Conservation (phyloP, 2,888 invertebrate genomes). For the Ctenicera cuprea region DNA sequence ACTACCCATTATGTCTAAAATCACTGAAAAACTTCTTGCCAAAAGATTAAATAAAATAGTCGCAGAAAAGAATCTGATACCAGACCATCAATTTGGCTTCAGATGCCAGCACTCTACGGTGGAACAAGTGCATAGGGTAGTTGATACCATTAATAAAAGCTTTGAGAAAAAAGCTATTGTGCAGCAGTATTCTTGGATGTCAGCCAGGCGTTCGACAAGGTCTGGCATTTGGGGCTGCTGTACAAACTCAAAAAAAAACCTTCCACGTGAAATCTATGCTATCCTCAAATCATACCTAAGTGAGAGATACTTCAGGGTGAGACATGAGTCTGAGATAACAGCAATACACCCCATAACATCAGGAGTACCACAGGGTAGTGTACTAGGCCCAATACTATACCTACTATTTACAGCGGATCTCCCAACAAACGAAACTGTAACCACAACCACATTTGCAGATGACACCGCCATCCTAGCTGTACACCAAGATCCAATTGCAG, state of each 20-base stretch:
- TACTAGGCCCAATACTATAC: conserved; percentile 39
- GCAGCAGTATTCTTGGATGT: no score
- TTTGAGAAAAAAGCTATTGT: conserved; percentile 12
- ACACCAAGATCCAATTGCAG: conserved; percentile 38
- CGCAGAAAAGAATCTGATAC: no score
- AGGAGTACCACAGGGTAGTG: conserved; percentile 45
- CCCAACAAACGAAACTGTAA: conserved; percentile 26
- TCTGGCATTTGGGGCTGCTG: conserved; percentile 2
- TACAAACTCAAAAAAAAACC: conserved; percentile 10
- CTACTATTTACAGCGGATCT: conserved; percentile 36
- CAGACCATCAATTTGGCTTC: no score
- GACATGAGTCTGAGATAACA: conserved; percentile 39
- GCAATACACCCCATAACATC: conserved; percentile 39
- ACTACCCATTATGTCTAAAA: no score
- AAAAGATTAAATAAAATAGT: no score
- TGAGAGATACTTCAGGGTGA: conserved; percentile 41
- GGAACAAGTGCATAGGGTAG: conserved; percentile 1
- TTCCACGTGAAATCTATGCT: not conserved
- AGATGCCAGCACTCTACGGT: conserved; percentile 15
- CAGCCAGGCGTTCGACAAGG: no score
- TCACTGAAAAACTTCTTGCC: no score
- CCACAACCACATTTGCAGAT: no score
- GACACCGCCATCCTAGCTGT: no score
- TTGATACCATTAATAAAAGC: conserved; percentile 15
- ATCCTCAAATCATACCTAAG: no score